These are phyloP conservation scores for Aurelia aurita complex sp. Pacific DNA, from an alignment of 30 jellyfish, hydroid and myxozoan genomes.

Conservation along the genomic window DNA sequence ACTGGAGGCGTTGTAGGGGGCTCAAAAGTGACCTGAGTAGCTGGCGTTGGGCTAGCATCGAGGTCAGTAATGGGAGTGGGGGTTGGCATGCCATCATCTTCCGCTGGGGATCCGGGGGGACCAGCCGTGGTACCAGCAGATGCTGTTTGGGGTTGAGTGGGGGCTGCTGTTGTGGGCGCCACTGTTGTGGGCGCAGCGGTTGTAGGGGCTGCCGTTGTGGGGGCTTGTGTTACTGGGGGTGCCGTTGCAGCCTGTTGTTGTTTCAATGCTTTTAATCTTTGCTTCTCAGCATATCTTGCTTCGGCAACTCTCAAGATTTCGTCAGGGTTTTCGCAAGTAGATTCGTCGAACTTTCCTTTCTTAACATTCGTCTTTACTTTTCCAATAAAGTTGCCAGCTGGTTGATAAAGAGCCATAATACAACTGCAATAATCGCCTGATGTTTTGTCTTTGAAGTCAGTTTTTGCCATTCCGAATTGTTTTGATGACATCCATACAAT, in stretches of 20 bases:
- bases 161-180: too few relatives aligned
- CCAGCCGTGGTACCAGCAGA: too few relatives aligned
- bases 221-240: background rate
- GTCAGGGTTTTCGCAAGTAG: slow-evolving; percentile 56
- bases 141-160: too few relatives aligned
- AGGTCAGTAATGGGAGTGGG: slow-evolving; percentile 25
- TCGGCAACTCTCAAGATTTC: slow-evolving; percentile 18
- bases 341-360: slow-evolving; percentile 60
- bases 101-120: slow-evolving; percentile 36
- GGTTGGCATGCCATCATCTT: slow-evolving; percentile 34
- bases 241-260: slow-evolving; percentile 4
- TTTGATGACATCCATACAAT: slow-evolving; percentile 61
- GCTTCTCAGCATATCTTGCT: slow-evolving; percentile 6
- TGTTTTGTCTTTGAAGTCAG: slow-evolving; percentile 29
- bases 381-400: slow-evolving; percentile 65
- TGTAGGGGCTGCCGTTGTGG: slow-evolving; percentile 16
- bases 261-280: background rate
- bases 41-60: slow-evolving; percentile 45
- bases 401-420: slow-evolving; percentile 60
- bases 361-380: slow-evolving; percentile 55
- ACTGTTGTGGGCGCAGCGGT: background rate
- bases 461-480: slow-evolving; percentile 68
- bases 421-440: slow-evolving; percentile 55
- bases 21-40: slow-evolving; percentile 12
- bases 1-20: too few relatives aligned